phyloP scores from a whole-genome alignment of 2,888 invertebrate genomes.

The Xestia sexstrigata region DNA sequence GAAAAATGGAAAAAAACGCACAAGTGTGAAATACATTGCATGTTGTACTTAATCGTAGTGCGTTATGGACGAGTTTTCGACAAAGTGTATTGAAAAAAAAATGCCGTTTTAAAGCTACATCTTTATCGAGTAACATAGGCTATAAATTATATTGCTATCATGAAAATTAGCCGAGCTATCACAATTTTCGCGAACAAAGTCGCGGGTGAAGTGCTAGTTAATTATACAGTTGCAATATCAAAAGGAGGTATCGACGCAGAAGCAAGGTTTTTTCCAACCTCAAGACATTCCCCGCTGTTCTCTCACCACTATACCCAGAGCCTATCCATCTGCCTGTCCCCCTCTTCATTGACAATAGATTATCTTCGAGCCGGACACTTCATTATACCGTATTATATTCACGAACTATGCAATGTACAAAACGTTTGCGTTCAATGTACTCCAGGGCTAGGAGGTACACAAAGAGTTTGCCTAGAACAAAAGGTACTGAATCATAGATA shows the following conservation, averaged over 20 bases:
- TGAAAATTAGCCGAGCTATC: no score
- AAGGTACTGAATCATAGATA: neutral
- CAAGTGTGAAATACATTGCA: no score
- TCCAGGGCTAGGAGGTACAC: slow-evolving; percentile 28
- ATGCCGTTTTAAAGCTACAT: no score
- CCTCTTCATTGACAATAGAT: slow-evolving; percentile 82
- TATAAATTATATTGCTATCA: no score
- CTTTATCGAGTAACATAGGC: no score
- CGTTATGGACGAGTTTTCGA: no score
- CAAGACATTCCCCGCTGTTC: slow-evolving; percentile 26
- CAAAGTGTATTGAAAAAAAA: no score
- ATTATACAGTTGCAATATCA: no score
- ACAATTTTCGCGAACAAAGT: no score
- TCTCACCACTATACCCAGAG: slow-evolving; percentile 23
- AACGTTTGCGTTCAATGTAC: slow-evolving; percentile 48
- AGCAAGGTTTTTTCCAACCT: neutral
- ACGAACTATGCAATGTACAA: slow-evolving; percentile 47
- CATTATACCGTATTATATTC: slow-evolving; percentile 77
- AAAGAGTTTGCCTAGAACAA: slow-evolving; percentile 26
- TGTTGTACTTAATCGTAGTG: no score
- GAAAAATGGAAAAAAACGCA: no score
- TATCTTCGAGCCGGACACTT: slow-evolving; percentile 80
- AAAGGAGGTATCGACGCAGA: neutral
- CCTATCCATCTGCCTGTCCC: slow-evolving; percentile 63
- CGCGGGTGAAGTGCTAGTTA: no score